Evolutionary conservation across 2,797 vertebrate genomes (phyloP), one percentile per base, ranked within the genome.

Genomic region (Gobio occitaniae): DNA sequence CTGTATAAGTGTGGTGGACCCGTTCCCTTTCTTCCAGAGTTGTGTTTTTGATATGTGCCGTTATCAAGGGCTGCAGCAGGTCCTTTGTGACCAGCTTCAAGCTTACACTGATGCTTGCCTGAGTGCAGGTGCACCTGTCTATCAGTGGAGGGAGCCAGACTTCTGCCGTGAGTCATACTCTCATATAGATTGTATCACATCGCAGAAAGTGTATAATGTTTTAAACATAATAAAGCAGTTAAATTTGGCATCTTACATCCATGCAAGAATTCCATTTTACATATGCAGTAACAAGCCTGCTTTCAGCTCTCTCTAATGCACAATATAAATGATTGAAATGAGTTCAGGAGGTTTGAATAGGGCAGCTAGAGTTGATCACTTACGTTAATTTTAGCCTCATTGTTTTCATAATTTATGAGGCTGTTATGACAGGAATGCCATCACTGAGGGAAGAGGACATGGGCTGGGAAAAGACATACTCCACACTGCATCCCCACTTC

Each of bases 11-110:
- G 87, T 95, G 66, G 92, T 97, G 82, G 82, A 94, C 69, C 94
- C 95, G 0, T 79, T 83, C 6, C 88, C 93, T 0, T 97, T 95
- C 92, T 94, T 96, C 87, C 83, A 93, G 87, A 96, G 92, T 89
- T 97, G 96, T 78, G 82, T 96, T 65, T 94, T 89, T 19, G 96
- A 97, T 93, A 94, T 96, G 96, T 97, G 96, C 69, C 94, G 87
- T 74, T 96, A 93, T 86, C 80, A 90, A 5, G 95, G 96, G 0
- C 90, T 95, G 74, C 91, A 91, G 82, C 84, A 85, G 0, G 86
- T 89, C 0, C 92, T 97, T 59, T 97, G 97, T 86, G 91, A 94
- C 85, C 96, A 96, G 80, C 92, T 97, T 50, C 95, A 96, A 48
- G 94, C 94, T 82, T 95, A 96, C 90, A 96, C 96, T 0, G 93